phyloP scores from a whole-genome alignment of 2,888 invertebrate species.

The Catocala sponsa region DNA sequence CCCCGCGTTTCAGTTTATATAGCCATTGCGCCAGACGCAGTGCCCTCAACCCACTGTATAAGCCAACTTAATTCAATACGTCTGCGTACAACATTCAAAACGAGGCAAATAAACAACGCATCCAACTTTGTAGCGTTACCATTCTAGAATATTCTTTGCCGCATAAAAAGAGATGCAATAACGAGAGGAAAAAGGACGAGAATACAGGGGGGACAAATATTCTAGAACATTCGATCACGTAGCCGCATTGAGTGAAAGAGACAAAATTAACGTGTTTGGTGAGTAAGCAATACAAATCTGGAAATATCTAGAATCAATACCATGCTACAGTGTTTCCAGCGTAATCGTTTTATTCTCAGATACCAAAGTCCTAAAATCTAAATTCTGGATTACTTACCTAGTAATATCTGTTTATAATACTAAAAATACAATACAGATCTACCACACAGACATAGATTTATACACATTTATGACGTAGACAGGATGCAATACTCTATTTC shows the following conservation, averaged over 20 bases:
- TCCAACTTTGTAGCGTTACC: conserved; percentile 45
- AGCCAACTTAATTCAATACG: conserved; percentile 35
- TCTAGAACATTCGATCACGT: conserved; percentile 52
- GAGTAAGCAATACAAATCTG: conserved; percentile 36
- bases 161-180: conserved; percentile 49
- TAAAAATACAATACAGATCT: too few relatives aligned
- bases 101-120: conserved; percentile 4
- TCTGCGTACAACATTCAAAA: conserved; percentile 6
- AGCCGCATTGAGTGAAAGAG: conserved; percentile 38
- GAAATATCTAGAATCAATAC: conserved; percentile 54
- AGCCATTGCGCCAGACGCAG: conserved; percentile 46
- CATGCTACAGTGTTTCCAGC: conserved; percentile 37
- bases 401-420: background rate
- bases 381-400: background rate
- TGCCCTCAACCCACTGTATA: conserved; percentile 43
- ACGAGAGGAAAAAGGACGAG: conserved; percentile 32
- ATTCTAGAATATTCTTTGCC: conserved; percentile 64
- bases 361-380: too few relatives aligned
- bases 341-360: background rate
- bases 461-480: too few relatives aligned
- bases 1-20: conserved; percentile 58
- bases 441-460: too few relatives aligned
- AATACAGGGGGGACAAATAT: conserved; percentile 27
- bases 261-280: conserved; percentile 22
- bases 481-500: too few relatives aligned